Percentiles rank a stretch among this genome's conserved stretches.
Evolutionary conservation across 1,140 invertebrate genomes (phyloP).

Genomic region (Sminthurinus signatus): DNA sequence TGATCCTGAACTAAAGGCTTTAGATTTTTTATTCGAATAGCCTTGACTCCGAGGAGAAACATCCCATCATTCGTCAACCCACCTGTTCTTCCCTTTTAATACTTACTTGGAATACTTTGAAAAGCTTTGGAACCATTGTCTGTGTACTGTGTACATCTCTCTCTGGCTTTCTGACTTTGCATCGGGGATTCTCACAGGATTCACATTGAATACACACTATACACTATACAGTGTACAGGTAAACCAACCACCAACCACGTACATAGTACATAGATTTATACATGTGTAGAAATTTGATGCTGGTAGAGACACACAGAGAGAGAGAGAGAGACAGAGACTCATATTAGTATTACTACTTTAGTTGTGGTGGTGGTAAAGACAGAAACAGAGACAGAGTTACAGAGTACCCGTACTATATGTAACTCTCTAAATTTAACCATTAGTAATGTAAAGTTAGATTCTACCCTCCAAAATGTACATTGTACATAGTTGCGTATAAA

Average conservation of each 20-base stretch:
- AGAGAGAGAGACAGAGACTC: neutral
- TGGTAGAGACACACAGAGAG: neutral
- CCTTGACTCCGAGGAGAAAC: slow-evolving; percentile 37
- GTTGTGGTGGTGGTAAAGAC: neutral
- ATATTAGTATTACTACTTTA: neutral
- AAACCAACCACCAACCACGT: too few relatives aligned
- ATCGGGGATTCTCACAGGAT: slow-evolving; percentile 14
- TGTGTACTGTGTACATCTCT: neutral
- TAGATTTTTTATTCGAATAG: slow-evolving; percentile 21
- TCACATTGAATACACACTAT: too few relatives aligned
- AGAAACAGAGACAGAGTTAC: too few relatives aligned
- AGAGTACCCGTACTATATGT: too few relatives aligned
- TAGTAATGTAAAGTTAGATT: too few relatives aligned
- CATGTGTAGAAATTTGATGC: too few relatives aligned
- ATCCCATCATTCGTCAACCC: slow-evolving; percentile 37
- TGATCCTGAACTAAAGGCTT: slow-evolving; percentile 9
- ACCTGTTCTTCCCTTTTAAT: slow-evolving; percentile 32
- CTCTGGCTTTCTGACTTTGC: too few relatives aligned
- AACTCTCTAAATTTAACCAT: too few relatives aligned
- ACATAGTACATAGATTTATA: too few relatives aligned
- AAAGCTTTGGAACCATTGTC: neutral
- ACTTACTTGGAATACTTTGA: slow-evolving; percentile 3
- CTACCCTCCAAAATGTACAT: too few relatives aligned
- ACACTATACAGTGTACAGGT: too few relatives aligned
- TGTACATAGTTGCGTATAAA: too few relatives aligned